Percentiles rank a stretch among this genome's conserved stretches.
Evolutionary conservation across 1,140 invertebrate genomes (phyloP).

Genomic region (Campodea augens): DNA sequence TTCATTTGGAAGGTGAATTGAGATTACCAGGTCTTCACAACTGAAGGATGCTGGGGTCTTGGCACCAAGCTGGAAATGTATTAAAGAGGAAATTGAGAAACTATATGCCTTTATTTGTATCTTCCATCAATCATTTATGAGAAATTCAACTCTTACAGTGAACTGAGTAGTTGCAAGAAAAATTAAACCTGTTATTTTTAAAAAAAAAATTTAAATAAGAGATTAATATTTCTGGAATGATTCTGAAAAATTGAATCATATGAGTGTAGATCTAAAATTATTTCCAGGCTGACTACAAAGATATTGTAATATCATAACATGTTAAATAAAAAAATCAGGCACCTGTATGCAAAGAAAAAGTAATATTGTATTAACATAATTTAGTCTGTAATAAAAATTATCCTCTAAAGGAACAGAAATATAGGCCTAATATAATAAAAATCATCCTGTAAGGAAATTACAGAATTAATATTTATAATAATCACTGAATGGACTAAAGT

Average conservation of each 20-base stretch:
- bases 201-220: background rate
- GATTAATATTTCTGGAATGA: background rate
- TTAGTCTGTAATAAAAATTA: conserved; percentile 4
- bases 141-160: background rate
- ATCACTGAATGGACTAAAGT: no score
- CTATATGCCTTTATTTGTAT: background rate
- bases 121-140: background rate
- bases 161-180: background rate
- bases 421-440: background rate
- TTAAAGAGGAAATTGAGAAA: conserved; percentile 13
- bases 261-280: no score
- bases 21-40: conserved; percentile 64
- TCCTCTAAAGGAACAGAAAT: conserved; percentile 4
- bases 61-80: conserved; percentile 46
- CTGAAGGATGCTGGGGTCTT: conserved; percentile 62
- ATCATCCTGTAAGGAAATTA: conserved; percentile 3
- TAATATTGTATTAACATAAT: background rate
- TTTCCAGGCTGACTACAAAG: no score
- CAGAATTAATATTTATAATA: no score
- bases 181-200: background rate
- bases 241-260: background rate
- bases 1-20: conserved; percentile 51
- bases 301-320: no score
- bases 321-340: no score
- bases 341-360: no score